phyloP scores from a whole-genome alignment of 2,797 vertebrate genomes.

The Labeo calbasu region DNA sequence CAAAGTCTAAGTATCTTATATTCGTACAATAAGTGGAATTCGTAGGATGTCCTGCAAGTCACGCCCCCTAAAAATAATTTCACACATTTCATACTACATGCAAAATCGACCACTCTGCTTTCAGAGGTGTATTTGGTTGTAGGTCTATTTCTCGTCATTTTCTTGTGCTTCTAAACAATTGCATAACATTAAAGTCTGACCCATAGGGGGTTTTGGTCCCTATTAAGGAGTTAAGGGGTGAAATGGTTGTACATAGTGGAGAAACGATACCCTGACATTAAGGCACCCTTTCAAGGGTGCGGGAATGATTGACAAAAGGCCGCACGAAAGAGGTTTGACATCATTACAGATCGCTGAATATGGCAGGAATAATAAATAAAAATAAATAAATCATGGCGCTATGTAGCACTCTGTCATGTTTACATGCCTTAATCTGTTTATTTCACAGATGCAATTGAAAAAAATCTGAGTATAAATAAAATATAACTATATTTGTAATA shows the following conservation, averaged over 20 bases:
- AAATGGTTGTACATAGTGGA: slow-evolving; percentile 38
- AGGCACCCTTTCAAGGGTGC: slow-evolving; percentile 43
- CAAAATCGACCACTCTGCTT: slow-evolving; percentile 28
- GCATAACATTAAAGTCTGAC: slow-evolving; percentile 51
- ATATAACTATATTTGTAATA: neutral
- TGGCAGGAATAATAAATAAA: neutral
- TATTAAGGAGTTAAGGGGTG: slow-evolving; percentile 27
- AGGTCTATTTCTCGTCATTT: slow-evolving; percentile 27
- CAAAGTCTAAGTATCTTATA: neutral
- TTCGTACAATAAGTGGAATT: neutral
- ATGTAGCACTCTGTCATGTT: slow-evolving; percentile 35
- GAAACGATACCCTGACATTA: slow-evolving; percentile 52
- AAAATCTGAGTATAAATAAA: neutral
- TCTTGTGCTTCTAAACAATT: slow-evolving; percentile 62
- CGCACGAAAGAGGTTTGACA: slow-evolving; percentile 48
- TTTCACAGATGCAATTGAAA: slow-evolving; percentile 16
- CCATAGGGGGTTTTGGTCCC: slow-evolving; percentile 51
- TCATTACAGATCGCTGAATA: slow-evolving; percentile 36
- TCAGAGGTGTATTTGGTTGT: slow-evolving; percentile 52
- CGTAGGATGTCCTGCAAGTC: slow-evolving; percentile 4
- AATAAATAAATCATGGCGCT: slow-evolving; percentile 37
- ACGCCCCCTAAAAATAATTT: neutral
- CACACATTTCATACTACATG: neutral
- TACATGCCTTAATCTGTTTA: slow-evolving; percentile 43
- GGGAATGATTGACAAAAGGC: slow-evolving; percentile 51